phyloP scores from a whole-genome alignment of 2,888 invertebrate species.

The Drosophila mettleri region DNA sequence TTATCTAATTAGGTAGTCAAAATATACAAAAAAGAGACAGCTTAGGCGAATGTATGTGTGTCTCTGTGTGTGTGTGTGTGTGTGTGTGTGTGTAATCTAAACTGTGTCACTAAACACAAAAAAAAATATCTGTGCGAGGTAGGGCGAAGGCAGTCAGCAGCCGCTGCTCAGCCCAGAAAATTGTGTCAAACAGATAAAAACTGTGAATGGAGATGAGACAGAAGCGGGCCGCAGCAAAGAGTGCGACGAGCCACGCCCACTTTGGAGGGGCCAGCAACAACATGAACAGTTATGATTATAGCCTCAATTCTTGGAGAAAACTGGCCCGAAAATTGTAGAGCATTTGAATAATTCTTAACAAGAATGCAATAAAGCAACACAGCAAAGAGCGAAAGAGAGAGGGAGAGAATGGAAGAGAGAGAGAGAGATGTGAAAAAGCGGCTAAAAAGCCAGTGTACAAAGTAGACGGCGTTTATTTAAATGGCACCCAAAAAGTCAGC shows the following conservation, averaged over 20 bases:
- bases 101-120: constrained; percentile 80
- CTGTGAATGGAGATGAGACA: constrained; percentile 37
- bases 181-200: constrained; percentile 80
- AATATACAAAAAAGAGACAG: constrained; percentile 63
- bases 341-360: constrained; percentile 76
- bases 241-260: constrained; percentile 28
- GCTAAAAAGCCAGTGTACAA: constrained; percentile 57
- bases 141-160: constrained; percentile 18
- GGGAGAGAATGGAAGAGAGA: background rate
- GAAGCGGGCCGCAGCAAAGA: constrained; percentile 7
- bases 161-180: constrained; percentile 65
- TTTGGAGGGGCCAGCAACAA: constrained; percentile 11
- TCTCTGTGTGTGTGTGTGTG: constrained; percentile 22
- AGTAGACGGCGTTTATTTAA: constrained; percentile 79
- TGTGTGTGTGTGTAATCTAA: constrained; percentile 60
- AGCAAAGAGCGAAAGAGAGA: background rate
- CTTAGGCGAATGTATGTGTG: constrained; percentile 22
- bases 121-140: constrained; percentile 59
- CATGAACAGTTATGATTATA: constrained; percentile 71
- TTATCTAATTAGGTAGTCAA: constrained; percentile 81
- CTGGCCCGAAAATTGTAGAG: constrained; percentile 80
- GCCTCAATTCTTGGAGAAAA: constrained; percentile 76
- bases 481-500: constrained; percentile 75
- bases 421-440: constrained; percentile 44
- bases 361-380: constrained; percentile 73